Evolutionary conservation across 2,797 vertebrate genomes (phyloP), one percentile per base, ranked within the genome.

Genomic region (Molossus molossus): DNA sequence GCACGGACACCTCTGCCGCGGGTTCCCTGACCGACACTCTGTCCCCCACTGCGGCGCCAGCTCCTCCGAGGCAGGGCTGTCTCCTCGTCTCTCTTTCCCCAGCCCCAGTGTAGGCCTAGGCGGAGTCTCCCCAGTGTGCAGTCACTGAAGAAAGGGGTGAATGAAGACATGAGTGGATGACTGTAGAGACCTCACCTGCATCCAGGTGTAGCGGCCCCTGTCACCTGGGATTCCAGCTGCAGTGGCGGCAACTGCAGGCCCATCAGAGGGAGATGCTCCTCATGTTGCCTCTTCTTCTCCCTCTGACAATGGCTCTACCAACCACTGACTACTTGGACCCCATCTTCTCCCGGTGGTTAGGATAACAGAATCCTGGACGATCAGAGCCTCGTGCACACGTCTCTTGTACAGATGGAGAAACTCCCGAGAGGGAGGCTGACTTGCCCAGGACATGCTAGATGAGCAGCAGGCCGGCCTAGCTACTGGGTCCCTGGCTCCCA

Each of bases 51-150:
- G 20, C n/a, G 8, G 8, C 48, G 45, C 27, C 79, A 62, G 62
- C 6, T 57, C 75, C 45, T 18, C 2, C 9, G 17, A 60, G 33
- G 23, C 6, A 69, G n/a, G 23, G 69, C 50, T 45, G 48, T 17
- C 50, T 48, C 62, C 62, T 57, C 25, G 2, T 6, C 13, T 13
- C 45, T n/a, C 9, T 82, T 25, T 87, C 53, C 65, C 23, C 33
- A 37, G 60, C 4, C 29, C 12, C 3, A 0, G n/a, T 0, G 15
- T 18, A 50, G 62, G 25, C 25, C 21, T 57, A 27, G 33, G 20
- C 0, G 0, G 3, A 64, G 17, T 18, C 23, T 81, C 20, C 25
- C 67, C 11, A 0, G 18, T 10, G n/a, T 6, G 4, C 9, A 64
- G 73, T 18, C 55, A 33, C 3, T 60, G 14, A 48, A 75, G 67